Evolutionary conservation across 2,113 vertebrate species (phyloP), one percentile per base, ranked within the genome.

Genomic region (Edolisoma coerulescens): DNA sequence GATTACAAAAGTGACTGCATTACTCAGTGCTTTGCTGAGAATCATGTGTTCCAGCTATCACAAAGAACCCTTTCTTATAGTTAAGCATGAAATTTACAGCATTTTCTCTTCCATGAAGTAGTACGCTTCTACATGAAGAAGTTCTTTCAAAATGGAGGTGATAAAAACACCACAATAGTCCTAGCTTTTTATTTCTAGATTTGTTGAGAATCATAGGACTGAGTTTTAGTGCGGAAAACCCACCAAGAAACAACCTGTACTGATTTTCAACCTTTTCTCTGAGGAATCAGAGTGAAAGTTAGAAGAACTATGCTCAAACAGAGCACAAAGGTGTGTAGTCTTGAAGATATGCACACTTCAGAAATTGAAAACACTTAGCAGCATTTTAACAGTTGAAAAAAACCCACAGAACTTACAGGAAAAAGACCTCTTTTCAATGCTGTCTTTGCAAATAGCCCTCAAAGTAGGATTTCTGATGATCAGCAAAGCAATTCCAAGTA

Each of bases 31-130:
- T 90, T 77, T 84, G 79, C 69, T 49, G 56, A 69, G 30, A 93
- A 74, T 84, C 79, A 93, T 35, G 67, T 69, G 60, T 50, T 92
- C 28, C 47, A 74, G 64, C 33, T 47, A 90, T 24, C 63, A 94
- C 92, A 95, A 95, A 94, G 83, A 96, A 74, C 15, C 33, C 39
- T 94, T 95, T 93, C 68, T 88, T 63, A 37, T 13, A 89, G 39
- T 54, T 81, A 67, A 50, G 84, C 49, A 60, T 5, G 17, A 79
- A 86, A 83, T 85, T 85, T 54, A 79, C 70, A 73, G 42, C 53
- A 49, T 41, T 79, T 89, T 88, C 11, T 77, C 87, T 83, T 85
- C 32, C 61, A 64, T 45, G 3, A 88, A 70, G 30, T 50, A 73
- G 28, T 13, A 69, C 9, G 15, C 13, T 61, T 79, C 22, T 68